phyloP scores from a whole-genome alignment of 2,113 vertebrate species.

The Crotophaga sulcirostris region DNA sequence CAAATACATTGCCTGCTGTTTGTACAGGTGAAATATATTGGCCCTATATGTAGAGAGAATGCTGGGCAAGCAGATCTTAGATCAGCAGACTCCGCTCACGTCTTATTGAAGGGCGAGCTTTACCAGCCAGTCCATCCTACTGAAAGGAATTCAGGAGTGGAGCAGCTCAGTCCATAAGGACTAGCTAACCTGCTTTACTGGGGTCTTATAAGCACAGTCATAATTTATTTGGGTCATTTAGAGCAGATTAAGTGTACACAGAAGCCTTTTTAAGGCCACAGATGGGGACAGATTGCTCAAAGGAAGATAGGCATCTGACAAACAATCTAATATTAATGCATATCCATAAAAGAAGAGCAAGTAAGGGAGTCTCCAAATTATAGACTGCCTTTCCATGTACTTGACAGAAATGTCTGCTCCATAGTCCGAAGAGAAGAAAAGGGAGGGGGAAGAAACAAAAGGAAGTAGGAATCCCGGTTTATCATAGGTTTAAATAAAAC shows the following conservation, averaged over 20 bases:
- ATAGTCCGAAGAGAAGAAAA: neutral
- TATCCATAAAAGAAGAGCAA: neutral
- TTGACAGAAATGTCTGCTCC: neutral
- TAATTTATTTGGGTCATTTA: constrained; percentile 11
- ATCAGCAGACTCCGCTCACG: neutral
- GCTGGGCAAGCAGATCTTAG: neutral
- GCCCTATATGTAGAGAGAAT: neutral
- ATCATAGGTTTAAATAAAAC: neutral
- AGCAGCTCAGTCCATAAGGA: neutral
- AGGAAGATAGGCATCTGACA: neutral
- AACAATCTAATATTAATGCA: neutral
- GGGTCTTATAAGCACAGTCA: neutral
- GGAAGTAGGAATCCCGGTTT: neutral
- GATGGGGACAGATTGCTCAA: constrained; percentile 6
- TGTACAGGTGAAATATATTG: neutral
- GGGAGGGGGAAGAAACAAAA: accelerated
- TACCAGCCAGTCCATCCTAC: neutral
- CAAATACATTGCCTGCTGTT: neutral
- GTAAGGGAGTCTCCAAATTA: neutral
- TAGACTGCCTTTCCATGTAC: neutral
- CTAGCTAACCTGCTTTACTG: neutral
- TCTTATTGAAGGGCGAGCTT: neutral
- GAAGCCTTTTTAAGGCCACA: neutral
- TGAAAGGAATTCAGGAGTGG: neutral
- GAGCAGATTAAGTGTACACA: neutral